Evolutionary conservation across 2,797 vertebrate genomes (phyloP), one percentile per base, ranked within the genome.

Genomic region (Muraenolepis orangiensis): DNA sequence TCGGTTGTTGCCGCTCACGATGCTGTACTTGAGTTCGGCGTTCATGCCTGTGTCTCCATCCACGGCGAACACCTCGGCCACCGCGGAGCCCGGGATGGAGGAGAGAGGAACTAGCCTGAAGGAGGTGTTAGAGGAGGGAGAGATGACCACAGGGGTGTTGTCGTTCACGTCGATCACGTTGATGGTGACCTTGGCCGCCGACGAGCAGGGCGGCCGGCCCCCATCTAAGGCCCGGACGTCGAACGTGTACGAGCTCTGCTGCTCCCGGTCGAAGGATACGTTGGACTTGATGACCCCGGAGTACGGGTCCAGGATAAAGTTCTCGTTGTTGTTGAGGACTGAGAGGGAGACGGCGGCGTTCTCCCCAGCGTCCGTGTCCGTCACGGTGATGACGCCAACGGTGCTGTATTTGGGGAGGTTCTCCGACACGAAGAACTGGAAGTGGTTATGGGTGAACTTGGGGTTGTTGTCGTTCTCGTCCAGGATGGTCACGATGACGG

Each of bases 361-460:
- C 77, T 98, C 97, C 3, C 98, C 98, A 0, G 97, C 96, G 72
- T 99, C 98, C 0, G 96, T 95, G 74, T 99, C 98, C 0, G 98
- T 99, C 85, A 99, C 98, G 0, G 98, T 99, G 89, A 99, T 99
- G 74, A 99, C 98, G 4, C 98, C 98, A 72, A 99, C 98, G 0
- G 98, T 99, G 91, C 98, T 98, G 89, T 98, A 98, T 88, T 98
- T 99, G 78, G 98, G 97, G 84, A 99, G 94, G 90, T 99, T 99
- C 91, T 99, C 98, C 0, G 98, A 99, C 83, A 99, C 97, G n/a
- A 99, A 99, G 91, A 99, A 99, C 84, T 99, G 97, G 91, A 99
- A 99, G 89, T 99, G 97, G 84, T 99, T 99, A 82, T 99, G 98
- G 74, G 98, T 99, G 89, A 99, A 99, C 90, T 99, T 99, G 64